A percentile compares a stretch with the other conserved stretches of the same genome.
Evolutionary conservation across 2,113 vertebrate genomes (phyloP).

Genomic region (Crotalus horridus): DNA sequence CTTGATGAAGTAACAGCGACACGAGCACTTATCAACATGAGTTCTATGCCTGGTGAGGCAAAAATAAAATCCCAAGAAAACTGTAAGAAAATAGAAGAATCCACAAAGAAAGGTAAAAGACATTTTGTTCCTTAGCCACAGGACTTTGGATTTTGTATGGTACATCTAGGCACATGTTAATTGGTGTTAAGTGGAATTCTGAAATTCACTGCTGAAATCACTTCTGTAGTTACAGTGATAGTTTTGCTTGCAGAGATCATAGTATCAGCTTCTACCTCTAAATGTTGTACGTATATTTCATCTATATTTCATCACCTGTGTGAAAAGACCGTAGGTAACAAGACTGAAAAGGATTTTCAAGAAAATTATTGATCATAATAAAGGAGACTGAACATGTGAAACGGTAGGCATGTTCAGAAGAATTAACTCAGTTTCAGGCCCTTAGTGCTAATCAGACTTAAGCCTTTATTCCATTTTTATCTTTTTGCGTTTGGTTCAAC

Average conservation of each 20-base stretch:
- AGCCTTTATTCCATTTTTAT: neutral
- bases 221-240: neutral
- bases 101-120: conserved; percentile 75
- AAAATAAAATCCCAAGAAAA: conserved; percentile 67
- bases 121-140: neutral
- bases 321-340: neutral
- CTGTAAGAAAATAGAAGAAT: conserved; percentile 63
- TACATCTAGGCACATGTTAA: neutral
- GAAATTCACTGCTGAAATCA: neutral
- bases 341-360: neutral
- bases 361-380: too few relatives aligned
- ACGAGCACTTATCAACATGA: conserved; percentile 90
- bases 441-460: neutral
- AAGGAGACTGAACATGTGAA: neutral
- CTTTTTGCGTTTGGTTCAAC: neutral
- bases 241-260: neutral
- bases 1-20: conserved; percentile 91
- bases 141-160: neutral
- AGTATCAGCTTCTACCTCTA: neutral
- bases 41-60: conserved; percentile 79
- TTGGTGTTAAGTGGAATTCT: neutral
- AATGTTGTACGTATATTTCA: neutral
- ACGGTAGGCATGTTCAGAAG: neutral
- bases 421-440: neutral
- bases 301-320: neutral